phyloP scores from a whole-genome alignment of 2,888 invertebrate species.

The Tachystola acroxantha region DNA sequence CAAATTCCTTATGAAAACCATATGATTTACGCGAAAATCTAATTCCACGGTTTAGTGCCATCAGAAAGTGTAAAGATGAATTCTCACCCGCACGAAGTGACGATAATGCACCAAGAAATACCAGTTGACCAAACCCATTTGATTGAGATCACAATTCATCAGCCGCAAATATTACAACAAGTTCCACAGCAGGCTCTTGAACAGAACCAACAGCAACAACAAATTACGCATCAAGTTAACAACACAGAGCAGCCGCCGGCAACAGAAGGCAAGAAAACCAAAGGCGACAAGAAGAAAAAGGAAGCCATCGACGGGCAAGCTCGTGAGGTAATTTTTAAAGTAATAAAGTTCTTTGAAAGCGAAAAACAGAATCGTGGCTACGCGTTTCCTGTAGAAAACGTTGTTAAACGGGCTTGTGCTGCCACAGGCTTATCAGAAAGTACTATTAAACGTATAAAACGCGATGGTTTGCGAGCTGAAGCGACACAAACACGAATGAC shows the following conservation, averaged over 20 bases:
- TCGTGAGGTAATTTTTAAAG: conserved; percentile 64
- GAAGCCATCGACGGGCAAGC: conserved; percentile 70
- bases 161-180: conserved; percentile 24
- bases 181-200: conserved; percentile 16
- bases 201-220: conserved; percentile 23
- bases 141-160: neutral
- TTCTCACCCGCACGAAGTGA: conserved; percentile 20
- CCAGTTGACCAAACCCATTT: conserved; percentile 6
- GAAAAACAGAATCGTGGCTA: conserved; percentile 70
- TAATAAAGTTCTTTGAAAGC: conserved; percentile 69
- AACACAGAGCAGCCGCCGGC: conserved; percentile 21
- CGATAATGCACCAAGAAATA: neutral
- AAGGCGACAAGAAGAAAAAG: conserved; percentile 63
- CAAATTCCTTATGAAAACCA: conserved; percentile 10
- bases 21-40: neutral
- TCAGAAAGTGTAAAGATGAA: conserved; percentile 18
- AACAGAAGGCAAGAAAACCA: conserved; percentile 36
- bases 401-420: conserved; percentile 64
- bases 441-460: conserved; percentile 64
- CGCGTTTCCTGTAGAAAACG: conserved; percentile 66
- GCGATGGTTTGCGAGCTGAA: conserved; percentile 61
- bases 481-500: conserved; percentile 67
- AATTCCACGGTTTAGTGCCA: neutral
- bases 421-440: conserved; percentile 67
- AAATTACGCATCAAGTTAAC: conserved; percentile 13